phyloP scores from a whole-genome alignment of 2,888 invertebrate genomes.

The Molanna angustata region DNA sequence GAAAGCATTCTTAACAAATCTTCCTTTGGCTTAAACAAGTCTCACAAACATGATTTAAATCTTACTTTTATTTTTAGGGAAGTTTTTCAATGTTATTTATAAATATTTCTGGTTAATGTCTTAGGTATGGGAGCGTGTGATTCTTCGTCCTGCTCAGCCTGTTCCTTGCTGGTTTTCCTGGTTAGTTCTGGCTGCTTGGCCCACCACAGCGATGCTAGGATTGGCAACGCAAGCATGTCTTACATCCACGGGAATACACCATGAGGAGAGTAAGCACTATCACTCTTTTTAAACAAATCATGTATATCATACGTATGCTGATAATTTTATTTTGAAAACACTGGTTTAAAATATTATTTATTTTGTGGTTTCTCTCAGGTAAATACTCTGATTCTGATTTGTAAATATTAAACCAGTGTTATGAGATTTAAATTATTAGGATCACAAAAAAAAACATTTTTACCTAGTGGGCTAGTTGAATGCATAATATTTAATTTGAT shows the following conservation, averaged over 20 bases:
- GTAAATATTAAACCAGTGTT: not conserved
- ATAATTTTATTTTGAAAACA: no score
- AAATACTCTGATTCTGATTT: not conserved
- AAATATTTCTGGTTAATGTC: not conserved
- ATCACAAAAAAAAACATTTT: no score
- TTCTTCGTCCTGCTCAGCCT: conserved; percentile 52
- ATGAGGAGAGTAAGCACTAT: conserved; percentile 54
- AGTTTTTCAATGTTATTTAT: no score
- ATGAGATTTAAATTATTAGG: no score
- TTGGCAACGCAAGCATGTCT: conserved; percentile 66
- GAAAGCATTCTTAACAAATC: no score
- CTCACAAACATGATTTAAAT: no score
- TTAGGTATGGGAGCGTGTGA: conserved; percentile 63
- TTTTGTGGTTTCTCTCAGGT: not conserved
- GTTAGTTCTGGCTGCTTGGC: conserved; percentile 73
- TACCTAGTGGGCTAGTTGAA: no score
- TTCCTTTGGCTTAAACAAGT: no score
- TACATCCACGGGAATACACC: conserved; percentile 64
- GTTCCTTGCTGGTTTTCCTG: conserved; percentile 71
- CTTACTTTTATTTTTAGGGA: no score
- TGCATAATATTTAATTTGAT: no score
- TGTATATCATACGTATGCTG: conserved; percentile 3
- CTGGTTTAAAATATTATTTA: no score
- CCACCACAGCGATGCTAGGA: conserved; percentile 65
- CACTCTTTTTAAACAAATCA: no score